Evolutionary conservation across 2,113 vertebrate genomes (phyloP).

Genomic region (Alligator sinensis): DNA sequence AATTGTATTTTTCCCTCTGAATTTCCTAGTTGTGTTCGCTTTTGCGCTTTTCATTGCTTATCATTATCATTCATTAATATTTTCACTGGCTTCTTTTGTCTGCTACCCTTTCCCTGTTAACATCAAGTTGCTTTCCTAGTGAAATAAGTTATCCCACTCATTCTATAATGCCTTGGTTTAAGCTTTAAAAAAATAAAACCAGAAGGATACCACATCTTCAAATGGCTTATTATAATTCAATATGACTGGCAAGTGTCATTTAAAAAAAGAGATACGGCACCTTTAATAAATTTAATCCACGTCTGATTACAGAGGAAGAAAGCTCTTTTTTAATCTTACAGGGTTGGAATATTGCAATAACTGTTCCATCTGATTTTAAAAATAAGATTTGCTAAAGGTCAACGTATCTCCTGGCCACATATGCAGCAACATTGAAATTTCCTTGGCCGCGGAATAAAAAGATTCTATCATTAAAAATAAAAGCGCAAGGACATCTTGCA

Average conservation of each 20-base stretch:
- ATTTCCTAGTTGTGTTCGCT: slow-evolving; percentile 23
- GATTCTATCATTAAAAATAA: slow-evolving; percentile 92
- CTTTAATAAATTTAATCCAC: slow-evolving; percentile 86
- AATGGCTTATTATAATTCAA: slow-evolving; percentile 73
- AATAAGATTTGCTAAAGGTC: slow-evolving; percentile 92
- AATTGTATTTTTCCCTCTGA: slow-evolving; percentile 56
- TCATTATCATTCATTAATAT: slow-evolving; percentile 68
- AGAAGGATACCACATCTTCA: slow-evolving; percentile 62
- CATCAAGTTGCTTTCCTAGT: slow-evolving; percentile 67
- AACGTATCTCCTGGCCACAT: slow-evolving; percentile 88
- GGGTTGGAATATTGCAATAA: slow-evolving; percentile 87
- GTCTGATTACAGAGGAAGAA: slow-evolving; percentile 82
- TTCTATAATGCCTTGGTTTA: slow-evolving; percentile 55
- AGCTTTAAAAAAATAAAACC: slow-evolving; percentile 45
- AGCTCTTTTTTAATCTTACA: slow-evolving; percentile 84
- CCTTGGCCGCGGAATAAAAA: slow-evolving; percentile 89
- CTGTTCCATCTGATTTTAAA: slow-evolving; percentile 85
- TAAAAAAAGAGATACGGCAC: slow-evolving; percentile 74
- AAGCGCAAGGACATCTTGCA: slow-evolving; percentile 80
- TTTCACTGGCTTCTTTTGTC: slow-evolving; percentile 64
- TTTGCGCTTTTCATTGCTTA: slow-evolving; percentile 65
- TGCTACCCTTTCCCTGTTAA: slow-evolving; percentile 54
- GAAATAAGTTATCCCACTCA: slow-evolving; percentile 51
- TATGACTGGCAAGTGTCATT: slow-evolving; percentile 77
- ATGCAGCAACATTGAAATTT: slow-evolving; percentile 89